Evolutionary conservation across 2,797 vertebrate species (phyloP).

Genomic region (Masticophis lateralis): DNA sequence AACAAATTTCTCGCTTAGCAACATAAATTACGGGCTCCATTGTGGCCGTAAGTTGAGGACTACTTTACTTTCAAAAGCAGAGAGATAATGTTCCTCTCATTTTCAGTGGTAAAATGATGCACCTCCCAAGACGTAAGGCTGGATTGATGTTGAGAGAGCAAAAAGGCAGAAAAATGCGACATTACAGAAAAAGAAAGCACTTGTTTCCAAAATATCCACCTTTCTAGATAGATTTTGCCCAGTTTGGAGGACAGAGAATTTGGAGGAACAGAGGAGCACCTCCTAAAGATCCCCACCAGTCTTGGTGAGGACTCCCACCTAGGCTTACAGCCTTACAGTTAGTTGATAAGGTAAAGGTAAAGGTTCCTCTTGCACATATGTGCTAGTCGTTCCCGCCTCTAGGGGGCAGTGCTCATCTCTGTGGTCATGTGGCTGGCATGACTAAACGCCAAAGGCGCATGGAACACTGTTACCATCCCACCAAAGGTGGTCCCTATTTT

Average conservation of each 20-base stretch:
- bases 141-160: not conserved
- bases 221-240: not conserved
- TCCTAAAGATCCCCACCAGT: not conserved
- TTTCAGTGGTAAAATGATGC: not conserved
- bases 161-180: not conserved
- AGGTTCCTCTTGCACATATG: no score
- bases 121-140: not conserved
- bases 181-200: not conserved
- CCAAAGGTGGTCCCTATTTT: no score
- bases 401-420: no score
- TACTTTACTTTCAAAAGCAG: not conserved
- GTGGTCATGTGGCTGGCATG: no score
- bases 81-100: not conserved
- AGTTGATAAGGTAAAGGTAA: no score
- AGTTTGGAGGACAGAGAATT: not conserved
- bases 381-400: no score
- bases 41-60: no score
- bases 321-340: not conserved
- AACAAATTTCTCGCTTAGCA: no score
- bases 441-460: no score
- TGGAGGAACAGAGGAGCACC: not conserved
- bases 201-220: not conserved
- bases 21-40: no score
- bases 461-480: no score
- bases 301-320: not conserved